Conservation (phyloP, 30 jellyfish, hydroid and myxozoan species). For the Chrysaora quinquecirrha region DNA sequence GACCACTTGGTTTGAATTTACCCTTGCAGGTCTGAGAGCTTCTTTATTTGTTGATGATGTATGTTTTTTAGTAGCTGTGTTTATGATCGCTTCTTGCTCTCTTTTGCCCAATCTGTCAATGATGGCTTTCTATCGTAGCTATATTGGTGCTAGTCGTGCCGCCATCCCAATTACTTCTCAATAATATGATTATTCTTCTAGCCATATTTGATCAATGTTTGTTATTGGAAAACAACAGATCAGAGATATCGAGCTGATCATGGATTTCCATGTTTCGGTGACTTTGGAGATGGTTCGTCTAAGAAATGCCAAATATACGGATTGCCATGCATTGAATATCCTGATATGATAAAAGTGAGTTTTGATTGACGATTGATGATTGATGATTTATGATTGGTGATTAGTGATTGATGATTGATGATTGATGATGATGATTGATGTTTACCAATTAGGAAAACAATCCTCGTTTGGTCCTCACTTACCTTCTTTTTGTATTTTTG, state of each 20-base stretch:
- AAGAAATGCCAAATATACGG: constrained; percentile 74
- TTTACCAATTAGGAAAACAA: background rate
- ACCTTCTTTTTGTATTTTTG: background rate
- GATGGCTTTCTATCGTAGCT: no score
- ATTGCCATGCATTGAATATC: constrained; percentile 89
- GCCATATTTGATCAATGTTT: constrained; percentile 61
- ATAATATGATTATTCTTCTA: no score
- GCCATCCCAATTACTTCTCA: no score
- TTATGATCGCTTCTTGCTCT: no score
- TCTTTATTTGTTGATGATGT: no score
- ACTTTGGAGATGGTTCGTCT: constrained; percentile 41
- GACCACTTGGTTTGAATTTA: constrained; percentile 46
- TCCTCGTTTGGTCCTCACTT: background rate
- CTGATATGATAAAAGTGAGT: constrained; percentile 76
- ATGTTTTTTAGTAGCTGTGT: no score
- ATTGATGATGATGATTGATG: background rate
- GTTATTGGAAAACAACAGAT: constrained; percentile 82
- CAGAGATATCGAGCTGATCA: constrained; percentile 38
- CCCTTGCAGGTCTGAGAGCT: constrained; percentile 82
- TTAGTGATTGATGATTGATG: no score
- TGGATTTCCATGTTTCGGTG: constrained; percentile 78
- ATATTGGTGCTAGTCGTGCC: no score
- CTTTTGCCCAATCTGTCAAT: no score
- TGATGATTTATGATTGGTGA: no score
- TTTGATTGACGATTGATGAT: background rate